Conservation (phyloP, 2,797 vertebrate genomes). For the Cyclopterus lumpus region DNA sequence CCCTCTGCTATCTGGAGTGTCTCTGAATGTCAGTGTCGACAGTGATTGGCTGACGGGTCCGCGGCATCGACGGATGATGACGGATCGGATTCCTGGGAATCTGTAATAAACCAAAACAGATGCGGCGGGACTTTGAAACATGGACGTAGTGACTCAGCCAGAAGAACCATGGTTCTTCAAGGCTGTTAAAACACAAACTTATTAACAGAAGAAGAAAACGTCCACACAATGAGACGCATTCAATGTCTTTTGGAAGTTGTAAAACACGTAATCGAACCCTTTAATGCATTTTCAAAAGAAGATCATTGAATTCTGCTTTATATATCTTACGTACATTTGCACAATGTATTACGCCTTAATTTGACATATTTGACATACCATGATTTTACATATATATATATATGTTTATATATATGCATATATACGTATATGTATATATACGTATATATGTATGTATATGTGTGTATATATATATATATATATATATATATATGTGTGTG, state of each 20-base stretch:
- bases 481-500: no score
- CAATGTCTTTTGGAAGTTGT: neutral
- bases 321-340: neutral
- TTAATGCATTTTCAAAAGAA: neutral
- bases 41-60: constrained; percentile 26
- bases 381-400: no score
- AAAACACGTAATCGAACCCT: neutral
- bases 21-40: constrained; percentile 31
- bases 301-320: neutral
- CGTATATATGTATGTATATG: no score
- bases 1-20: constrained; percentile 34
- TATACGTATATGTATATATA: no score
- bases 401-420: no score
- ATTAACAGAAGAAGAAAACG: neutral
- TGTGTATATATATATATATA: no score
- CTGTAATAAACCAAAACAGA: constrained; percentile 7
- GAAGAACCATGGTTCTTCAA: constrained; percentile 17
- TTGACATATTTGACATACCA: neutral
- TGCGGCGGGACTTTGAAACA: neutral
- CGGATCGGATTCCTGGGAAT: constrained; percentile 19
- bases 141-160: neutral
- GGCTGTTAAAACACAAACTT: neutral
- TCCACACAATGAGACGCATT: neutral
- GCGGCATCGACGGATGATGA: constrained; percentile 11
- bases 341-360: neutral